Base-by-base conservation (phyloP, 2,888 invertebrate genomes). In the Leptopilina drosophilae region DNA sequence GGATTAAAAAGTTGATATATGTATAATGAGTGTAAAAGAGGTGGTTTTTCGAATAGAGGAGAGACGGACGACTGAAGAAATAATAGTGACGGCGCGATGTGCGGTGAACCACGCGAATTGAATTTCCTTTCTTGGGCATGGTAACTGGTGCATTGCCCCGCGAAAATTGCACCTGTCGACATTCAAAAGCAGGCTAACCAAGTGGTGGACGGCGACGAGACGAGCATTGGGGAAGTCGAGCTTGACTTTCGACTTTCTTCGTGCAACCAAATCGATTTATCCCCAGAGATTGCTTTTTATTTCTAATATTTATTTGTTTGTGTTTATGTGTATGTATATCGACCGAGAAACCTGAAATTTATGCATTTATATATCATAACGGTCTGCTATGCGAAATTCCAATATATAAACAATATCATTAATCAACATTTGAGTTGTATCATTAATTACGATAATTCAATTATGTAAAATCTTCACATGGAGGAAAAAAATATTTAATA, bases 151-250 rank as follows among this genome's bases (percentile, higher is more conserved):
- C 78, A 40, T 69, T 77, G 78, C 64, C 64, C 77, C 42, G 77
- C 80, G 78, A 82, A 82, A 80, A 82, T 82, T 77, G 80, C 80
- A 78, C 78, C 81, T 81, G 81, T 80, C 82, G 77, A 77, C 67
- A 81, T 78, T 80, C 78, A 82, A 80, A 79, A 77, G 78, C 80
- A 80, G 76, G 78, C 80, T 78, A 78, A 78, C 78, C 79, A 78
- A 49, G 77, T 69, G 78, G 33, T 33, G 33, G 33, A 33, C 33
- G 33, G 3, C 33, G 33, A 33, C 33, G 33, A 33, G 78, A 76
- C n/a, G 56, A 67, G 59, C n/a, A 15, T 40, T 46, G n/a, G 56
- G 33, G 56, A 73, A 73, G 53, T 56, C 53, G 53, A 26, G 73
- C 73, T 69, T 69, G 69, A 69, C 69, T 69, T 69, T 56, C 77